Conservation (phyloP, 2,888 invertebrate genomes). For the Tupiocoris notatus region DNA sequence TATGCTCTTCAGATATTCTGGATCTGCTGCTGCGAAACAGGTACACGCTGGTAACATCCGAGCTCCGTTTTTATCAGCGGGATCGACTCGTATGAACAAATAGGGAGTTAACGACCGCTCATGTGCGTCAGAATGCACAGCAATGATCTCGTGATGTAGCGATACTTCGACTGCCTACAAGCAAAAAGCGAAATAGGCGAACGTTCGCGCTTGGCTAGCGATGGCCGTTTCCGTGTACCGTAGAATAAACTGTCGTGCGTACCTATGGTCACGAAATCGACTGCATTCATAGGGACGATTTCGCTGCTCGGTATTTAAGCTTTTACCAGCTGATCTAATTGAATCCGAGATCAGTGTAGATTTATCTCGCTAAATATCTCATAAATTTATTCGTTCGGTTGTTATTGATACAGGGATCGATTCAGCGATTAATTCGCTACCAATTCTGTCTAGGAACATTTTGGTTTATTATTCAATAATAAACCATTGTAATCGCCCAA, state of each 20-base stretch:
- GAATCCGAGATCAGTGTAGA: no score
- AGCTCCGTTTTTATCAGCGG: slow-evolving; percentile 13
- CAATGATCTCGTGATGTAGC: slow-evolving; percentile 37
- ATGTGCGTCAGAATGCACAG: slow-evolving; percentile 28
- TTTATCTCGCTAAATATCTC: no score
- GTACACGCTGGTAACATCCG: slow-evolving; percentile 31
- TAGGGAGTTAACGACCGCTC: slow-evolving; percentile 39
- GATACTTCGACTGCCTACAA: background rate
- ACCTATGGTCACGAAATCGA: background rate
- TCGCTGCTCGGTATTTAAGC: no score
- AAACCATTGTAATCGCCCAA: no score
- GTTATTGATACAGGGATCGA: no score
- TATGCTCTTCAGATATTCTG: background rate
- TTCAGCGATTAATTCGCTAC: no score
- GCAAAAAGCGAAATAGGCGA: slow-evolving; percentile 17
- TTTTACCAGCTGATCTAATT: no score
- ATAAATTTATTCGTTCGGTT: no score
- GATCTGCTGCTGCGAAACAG: slow-evolving; percentile 33
- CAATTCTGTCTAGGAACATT: no score
- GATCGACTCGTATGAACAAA: slow-evolving; percentile 39
- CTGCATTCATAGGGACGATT: background rate
- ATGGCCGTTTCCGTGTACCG: background rate
- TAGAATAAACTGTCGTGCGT: background rate
- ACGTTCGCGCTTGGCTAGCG: background rate
- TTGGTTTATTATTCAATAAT: no score